A percentile compares a stretch with the other conserved stretches of the same genome.
These are phyloP conservation scores for Rhynchophorus ferrugineus DNA, from an alignment of 1,140 invertebrate genomes.

Conservation along the genomic window DNA sequence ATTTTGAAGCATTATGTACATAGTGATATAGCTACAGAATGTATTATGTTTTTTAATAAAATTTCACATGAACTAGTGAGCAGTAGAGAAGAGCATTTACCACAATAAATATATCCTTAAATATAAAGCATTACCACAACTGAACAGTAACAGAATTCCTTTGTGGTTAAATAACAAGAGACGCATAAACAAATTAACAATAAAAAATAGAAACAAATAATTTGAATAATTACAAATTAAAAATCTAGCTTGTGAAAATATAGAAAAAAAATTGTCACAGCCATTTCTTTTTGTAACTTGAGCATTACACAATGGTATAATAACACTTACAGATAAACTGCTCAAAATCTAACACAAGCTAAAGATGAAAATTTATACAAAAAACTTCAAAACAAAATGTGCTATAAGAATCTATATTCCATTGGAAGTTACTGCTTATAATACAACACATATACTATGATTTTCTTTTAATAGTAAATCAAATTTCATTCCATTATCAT, in stretches of 20 bases:
- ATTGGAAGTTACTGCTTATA: no score
- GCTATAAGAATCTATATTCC: no score
- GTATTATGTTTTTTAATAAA: neutral
- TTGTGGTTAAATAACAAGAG: neutral
- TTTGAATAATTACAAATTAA: neutral
- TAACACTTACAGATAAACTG: neutral
- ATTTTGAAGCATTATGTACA: neutral
- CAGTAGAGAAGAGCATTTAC: neutral
- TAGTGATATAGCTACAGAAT: neutral
- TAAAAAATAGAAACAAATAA: conserved; percentile 1
- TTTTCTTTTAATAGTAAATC: no score
- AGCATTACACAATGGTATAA: conserved; percentile 21
- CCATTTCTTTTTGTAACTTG: conserved; percentile 30
- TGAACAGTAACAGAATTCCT: neutral
- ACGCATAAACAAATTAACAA: neutral
- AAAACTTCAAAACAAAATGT: no score
- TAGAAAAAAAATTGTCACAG: conserved; percentile 33
- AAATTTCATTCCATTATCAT: no score
- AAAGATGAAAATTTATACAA: conserved; percentile 1
- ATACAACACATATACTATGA: no score
- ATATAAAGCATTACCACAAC: neutral
- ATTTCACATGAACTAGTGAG: neutral
- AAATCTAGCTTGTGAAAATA: conserved; percentile 6
- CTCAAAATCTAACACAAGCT: neutral
- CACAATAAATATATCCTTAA: neutral